Base-by-base conservation (phyloP, 2,888 invertebrate species). In the Callyntrura guangdongensis region DNA sequence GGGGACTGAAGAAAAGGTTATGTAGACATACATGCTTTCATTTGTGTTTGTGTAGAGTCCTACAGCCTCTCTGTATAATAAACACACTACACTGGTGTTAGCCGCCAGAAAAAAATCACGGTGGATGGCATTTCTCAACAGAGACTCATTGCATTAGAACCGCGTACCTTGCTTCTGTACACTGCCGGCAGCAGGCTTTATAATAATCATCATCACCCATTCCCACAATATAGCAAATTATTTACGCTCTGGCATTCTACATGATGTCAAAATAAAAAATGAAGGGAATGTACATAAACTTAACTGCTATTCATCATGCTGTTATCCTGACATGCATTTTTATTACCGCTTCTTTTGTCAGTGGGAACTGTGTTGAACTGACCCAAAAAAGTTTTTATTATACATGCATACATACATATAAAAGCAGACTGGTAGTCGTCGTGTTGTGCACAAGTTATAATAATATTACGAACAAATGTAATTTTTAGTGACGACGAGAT, bases 221-320 rank as follows among this genome's bases (percentile, higher is more conserved):
- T 0, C 20, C 72, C 64, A 36, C 59, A 22, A 27, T 9, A 27
- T 61, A 81, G 36, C 36, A 36, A 8, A 59, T n/a, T 59, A 61
- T 56, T 61, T 45, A 49, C 14, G 53, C 53, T 5, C 27, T 25
- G 81, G 17, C 59, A 12, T 59, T 59, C 25, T 67, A 47, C 64
- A 83, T 64, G 20, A 64, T 83, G 67, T 61, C 45, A 72, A 72
- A 64, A 69, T 56, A 11, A 36, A 56, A 74, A 49, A 36, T 27
- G 27, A 67, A 49, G 20, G 20, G 20, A 67, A 49, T 45, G 20
- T 25, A 53, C 67, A 67, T 67, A 25, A 81, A 47, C 79, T 81
- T 61, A 27, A 89, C 61, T 59, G 72, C 83, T 83, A 89, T 89
- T 89, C 72, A 89, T 87, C 87, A 87, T 89, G 59, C 47, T 82